phyloP scores from a whole-genome alignment of 2,113 vertebrate species.

The Melanostigma gelatinosum region DNA sequence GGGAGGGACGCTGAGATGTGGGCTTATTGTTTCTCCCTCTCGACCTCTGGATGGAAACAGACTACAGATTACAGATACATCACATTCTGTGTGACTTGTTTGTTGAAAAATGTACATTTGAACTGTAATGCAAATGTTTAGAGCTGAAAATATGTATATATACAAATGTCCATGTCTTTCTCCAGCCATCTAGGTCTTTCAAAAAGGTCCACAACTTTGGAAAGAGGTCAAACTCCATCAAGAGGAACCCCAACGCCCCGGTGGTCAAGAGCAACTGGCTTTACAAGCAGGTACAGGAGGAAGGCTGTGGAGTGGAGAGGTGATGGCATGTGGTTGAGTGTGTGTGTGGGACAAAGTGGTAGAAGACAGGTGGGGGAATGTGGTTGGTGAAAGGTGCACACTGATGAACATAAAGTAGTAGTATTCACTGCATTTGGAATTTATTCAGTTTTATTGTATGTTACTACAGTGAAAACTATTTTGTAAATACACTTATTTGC shows the following conservation, averaged over 20 bases:
- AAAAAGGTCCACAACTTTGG: slow-evolving; percentile 99
- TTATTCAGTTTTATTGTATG: too few relatives aligned
- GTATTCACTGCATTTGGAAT: not conserved
- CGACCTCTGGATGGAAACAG: not conserved
- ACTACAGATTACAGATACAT: not conserved
- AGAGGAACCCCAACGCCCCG: slow-evolving; percentile 92
- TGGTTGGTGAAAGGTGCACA: not conserved
- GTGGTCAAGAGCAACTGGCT: slow-evolving; percentile 93
- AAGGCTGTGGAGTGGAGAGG: not conserved
- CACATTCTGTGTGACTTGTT: not conserved
- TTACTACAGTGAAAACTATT: too few relatives aligned
- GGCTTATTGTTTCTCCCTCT: not conserved
- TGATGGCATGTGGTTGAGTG: not conserved
- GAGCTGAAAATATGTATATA: not conserved
- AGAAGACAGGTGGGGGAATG: not conserved
- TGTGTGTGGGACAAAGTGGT: not conserved
- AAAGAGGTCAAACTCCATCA: slow-evolving; percentile 98
- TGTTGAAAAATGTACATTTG: not conserved
- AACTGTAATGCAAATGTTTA: not conserved
- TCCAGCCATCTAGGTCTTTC: slow-evolving; percentile 91
- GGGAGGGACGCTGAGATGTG: not conserved
- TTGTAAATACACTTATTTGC: too few relatives aligned
- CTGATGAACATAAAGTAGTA: not conserved
- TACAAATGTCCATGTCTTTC: not conserved
- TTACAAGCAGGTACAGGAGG: slow-evolving; percentile 93